phyloP scores from a whole-genome alignment of 2,113 vertebrate species.

The Microcebus jonahi region DNA sequence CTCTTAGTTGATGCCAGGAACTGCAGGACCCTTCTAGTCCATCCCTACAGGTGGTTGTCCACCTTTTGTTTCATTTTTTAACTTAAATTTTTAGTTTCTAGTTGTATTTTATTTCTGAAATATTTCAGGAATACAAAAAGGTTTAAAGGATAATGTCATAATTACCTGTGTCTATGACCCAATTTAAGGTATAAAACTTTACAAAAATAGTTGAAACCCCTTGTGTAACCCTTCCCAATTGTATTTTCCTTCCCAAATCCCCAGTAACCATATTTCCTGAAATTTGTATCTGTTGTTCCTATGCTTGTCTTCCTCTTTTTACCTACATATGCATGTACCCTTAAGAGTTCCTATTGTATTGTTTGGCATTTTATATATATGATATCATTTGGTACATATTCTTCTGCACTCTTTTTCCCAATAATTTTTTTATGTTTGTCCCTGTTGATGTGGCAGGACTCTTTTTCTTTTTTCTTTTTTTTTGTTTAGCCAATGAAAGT shows the following conservation, averaged over 20 bases:
- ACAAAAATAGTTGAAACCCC: not conserved
- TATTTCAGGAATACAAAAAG: slow-evolving; percentile 11
- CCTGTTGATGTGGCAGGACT: not conserved
- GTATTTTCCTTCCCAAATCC: not conserved
- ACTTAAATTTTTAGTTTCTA: not conserved
- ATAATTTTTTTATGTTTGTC: not conserved
- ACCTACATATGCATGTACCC: not conserved
- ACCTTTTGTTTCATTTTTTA: not conserved
- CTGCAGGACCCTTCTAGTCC: not conserved
- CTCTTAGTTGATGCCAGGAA: not conserved
- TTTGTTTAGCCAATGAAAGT: no score
- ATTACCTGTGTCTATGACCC: not conserved
- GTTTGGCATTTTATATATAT: not conserved
- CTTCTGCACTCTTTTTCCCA: not conserved
- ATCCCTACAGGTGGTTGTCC: not conserved
- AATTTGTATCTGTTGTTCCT: not conserved
- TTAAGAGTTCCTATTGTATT: not conserved
- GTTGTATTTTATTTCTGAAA: not conserved
- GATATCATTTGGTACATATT: not conserved
- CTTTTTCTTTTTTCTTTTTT: not conserved
- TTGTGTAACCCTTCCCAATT: not conserved
- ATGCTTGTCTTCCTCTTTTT: not conserved
- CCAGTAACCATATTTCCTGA: not conserved
- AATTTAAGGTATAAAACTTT: not conserved
- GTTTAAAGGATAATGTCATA: not conserved